A percentile compares a stretch with the other conserved stretches of the same genome.
phyloP scores from a whole-genome alignment of 2,888 invertebrate genomes.

The Monopis laevigella region DNA sequence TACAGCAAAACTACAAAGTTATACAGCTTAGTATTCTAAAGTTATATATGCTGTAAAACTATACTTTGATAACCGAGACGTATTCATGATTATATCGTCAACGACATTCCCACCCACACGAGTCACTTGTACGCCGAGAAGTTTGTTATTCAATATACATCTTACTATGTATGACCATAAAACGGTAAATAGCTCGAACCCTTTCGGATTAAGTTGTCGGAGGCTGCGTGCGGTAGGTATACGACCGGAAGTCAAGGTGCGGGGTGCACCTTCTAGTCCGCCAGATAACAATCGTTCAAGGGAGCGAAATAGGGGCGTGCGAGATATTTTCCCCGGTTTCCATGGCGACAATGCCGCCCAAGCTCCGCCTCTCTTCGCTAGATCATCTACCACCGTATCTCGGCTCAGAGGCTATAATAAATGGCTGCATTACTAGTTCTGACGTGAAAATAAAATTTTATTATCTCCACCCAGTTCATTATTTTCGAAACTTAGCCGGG shows the following conservation, averaged over 20 bases:
- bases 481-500: conserved; percentile 44
- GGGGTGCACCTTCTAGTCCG: conserved; percentile 46
- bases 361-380: conserved; percentile 26
- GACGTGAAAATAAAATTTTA: conserved; percentile 52
- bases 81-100: too few relatives aligned
- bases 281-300: conserved; percentile 53
- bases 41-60: too few relatives aligned
- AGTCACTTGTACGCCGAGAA: too few relatives aligned
- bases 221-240: conserved; percentile 36
- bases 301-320: conserved; percentile 51
- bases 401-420: conserved; percentile 38
- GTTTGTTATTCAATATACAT: too few relatives aligned
- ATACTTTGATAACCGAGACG: too few relatives aligned
- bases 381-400: conserved; percentile 30
- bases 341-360: conserved; percentile 51
- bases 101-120: too few relatives aligned
- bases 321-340: conserved; percentile 44
- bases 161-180: too few relatives aligned
- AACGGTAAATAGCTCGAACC: too few relatives aligned
- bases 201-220: conserved; percentile 49
- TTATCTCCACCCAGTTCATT: conserved; percentile 53
- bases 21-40: too few relatives aligned
- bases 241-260: conserved; percentile 45
- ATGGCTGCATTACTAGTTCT: conserved; percentile 33
- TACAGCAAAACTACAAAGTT: too few relatives aligned